Evolutionary conservation across 2,888 invertebrate genomes (phyloP), one percentile per base, ranked within the genome.

Genomic region (Caenorhabditis sp.): DNA sequence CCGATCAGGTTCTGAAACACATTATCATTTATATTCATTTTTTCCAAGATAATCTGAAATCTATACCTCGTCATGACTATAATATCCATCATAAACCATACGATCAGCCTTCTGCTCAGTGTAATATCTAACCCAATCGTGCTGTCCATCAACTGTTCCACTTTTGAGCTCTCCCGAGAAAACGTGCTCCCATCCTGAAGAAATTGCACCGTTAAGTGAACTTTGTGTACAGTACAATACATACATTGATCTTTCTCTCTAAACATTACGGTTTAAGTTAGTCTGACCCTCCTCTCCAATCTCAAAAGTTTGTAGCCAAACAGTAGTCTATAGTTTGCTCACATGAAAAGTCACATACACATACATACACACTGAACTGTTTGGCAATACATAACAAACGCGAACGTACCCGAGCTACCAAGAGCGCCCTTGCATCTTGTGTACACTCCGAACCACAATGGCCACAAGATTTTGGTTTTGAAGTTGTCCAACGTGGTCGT

Each of bases 121-220:
- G 55, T 88, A 89, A 71, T 86, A 88, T 27, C 85, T 55, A n/a
- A 85, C 83, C 88, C 88, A 88, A 58, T 86, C 83, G 77, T 88
- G 88, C 55, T 89, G 88, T 9, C 88, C 88, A 65, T 87, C 87
- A 15, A 84, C 77, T 8, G 66, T 76, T 11, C 43, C 72, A 2
- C 78, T 66, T 39, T 83, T 83, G 73, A 79, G 80, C 59, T 88
- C 88, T n/a, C 88, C 88, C 39, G 82, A 81, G 81, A 86, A 88
- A 41, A 88, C 89, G 75, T 88, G 88, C 72, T 88, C 88, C 78
- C 82, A 88, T 8, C 88, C 86, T 84, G 43, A 52, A 78, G 43
- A 52, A 76, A 56, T 53, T 50, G 39, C 41, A 17, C 9, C n/a
- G n/a, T n/a, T n/a, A n/a, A n/a, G 27, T 52, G 22, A 22, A 20